Conservation (phyloP, 2,888 invertebrate genomes). For the Craniophora ligustri region DNA sequence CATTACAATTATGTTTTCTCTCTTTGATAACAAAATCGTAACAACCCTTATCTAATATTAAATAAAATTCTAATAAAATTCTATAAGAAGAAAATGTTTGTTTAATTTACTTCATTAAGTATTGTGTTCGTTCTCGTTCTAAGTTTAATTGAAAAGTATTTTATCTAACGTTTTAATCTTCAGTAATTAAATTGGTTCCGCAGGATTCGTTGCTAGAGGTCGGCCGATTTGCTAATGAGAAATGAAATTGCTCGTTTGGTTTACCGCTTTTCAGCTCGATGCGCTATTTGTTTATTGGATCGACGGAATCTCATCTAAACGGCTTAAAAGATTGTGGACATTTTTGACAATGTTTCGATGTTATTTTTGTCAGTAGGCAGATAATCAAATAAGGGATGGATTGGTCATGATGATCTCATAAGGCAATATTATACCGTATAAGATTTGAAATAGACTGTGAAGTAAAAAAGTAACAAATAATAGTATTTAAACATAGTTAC, state of each 20-base stretch:
- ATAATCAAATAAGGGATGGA: background rate
- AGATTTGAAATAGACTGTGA: no score
- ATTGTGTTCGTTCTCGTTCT: constrained; percentile 5
- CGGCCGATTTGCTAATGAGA: constrained; percentile 47
- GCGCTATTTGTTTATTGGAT: constrained; percentile 30
- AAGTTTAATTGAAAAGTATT: constrained; percentile 43
- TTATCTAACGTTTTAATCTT: constrained; percentile 48
- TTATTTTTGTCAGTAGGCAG: background rate
- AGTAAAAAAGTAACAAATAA: no score
- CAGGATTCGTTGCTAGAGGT: constrained; percentile 32
- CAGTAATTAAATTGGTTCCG: constrained; percentile 48
- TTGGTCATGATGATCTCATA: no score
- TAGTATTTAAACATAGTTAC: no score
- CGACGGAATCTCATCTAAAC: constrained; percentile 5
- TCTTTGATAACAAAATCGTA: no score
- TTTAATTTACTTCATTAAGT: constrained; percentile 5
- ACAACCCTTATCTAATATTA: background rate
- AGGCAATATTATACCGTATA: no score
- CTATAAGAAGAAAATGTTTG: no score
- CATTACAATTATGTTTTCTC: no score
- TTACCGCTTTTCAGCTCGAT: constrained; percentile 29
- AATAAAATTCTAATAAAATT: background rate
- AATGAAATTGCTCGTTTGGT: constrained; percentile 44
- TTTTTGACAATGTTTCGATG: background rate
- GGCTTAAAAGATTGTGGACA: background rate